These are phyloP conservation scores for Anthonomus grandis DNA, from an alignment of 1,140 invertebrate genomes.

Conservation along the genomic window DNA sequence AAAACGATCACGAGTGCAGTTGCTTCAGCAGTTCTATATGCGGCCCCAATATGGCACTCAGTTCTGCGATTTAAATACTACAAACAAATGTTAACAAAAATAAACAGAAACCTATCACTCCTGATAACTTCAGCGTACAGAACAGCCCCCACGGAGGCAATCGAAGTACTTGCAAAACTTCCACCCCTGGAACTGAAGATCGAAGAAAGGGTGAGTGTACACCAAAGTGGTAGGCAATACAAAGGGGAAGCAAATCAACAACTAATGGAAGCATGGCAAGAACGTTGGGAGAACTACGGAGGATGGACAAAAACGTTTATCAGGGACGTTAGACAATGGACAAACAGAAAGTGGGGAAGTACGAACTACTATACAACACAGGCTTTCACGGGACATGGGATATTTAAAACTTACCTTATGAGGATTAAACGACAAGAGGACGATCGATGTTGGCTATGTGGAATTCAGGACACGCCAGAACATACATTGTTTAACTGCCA, in stretches of 20 bases:
- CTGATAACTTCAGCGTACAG: slow-evolving; percentile 12
- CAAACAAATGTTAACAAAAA: background rate
- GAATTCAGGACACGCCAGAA: background rate
- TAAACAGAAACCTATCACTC: slow-evolving; percentile 13
- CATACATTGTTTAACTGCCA: slow-evolving; percentile 5
- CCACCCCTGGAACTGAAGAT: slow-evolving; percentile 9
- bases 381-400: slow-evolving; percentile 18
- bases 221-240: background rate
- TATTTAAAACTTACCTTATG: slow-evolving; percentile 5
- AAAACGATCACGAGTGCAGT: background rate
- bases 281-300: background rate
- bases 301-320: slow-evolving; percentile 32
- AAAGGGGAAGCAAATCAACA: background rate
- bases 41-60: slow-evolving; percentile 18
- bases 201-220: slow-evolving; percentile 3
- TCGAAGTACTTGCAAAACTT: slow-evolving; percentile 10
- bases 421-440: background rate
- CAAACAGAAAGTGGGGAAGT: background rate
- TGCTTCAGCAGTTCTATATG: slow-evolving; percentile 18
- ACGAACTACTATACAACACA: slow-evolving; percentile 11
- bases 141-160: slow-evolving; percentile 9
- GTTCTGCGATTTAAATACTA: slow-evolving; percentile 12
- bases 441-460: slow-evolving; percentile 9
- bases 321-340: slow-evolving; percentile 16
- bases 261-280: background rate